Evolutionary conservation across 2,113 vertebrate genomes (phyloP).

Genomic region (Cyanistes caeruleus): DNA sequence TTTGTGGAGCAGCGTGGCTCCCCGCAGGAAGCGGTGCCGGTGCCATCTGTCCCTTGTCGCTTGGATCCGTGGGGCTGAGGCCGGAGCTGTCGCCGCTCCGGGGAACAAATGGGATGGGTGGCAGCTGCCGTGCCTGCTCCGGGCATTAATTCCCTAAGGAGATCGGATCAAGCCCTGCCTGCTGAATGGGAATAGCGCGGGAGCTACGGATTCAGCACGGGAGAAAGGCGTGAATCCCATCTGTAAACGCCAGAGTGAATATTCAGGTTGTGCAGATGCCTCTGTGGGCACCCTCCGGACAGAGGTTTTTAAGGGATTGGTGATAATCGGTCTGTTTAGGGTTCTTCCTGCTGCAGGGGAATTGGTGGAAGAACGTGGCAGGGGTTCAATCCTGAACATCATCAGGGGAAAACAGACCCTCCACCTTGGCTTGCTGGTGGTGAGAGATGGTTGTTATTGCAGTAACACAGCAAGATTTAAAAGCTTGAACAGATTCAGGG

Average conservation of each 20-base stretch:
- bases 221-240: not conserved
- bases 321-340: not conserved
- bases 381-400: not conserved
- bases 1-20: not conserved
- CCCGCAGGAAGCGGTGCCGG: not conserved
- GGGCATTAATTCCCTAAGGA: not conserved
- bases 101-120: not conserved
- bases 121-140: not conserved
- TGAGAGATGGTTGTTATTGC: not conserved
- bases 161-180: not conserved
- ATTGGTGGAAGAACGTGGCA: not conserved
- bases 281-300: not conserved
- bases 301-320: not conserved
- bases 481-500: not conserved
- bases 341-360: not conserved
- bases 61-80: not conserved
- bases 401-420: not conserved
- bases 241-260: not conserved
- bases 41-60: constrained; percentile 37
- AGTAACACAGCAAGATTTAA: not conserved
- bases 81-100: accelerated
- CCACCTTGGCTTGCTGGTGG: not conserved
- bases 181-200: not conserved
- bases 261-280: not conserved
- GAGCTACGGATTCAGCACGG: accelerated